A percentile compares a stretch with the other conserved stretches of the same genome.
phyloP scores from a whole-genome alignment of 2,888 invertebrate species.

The Drosophila eohydei region DNA sequence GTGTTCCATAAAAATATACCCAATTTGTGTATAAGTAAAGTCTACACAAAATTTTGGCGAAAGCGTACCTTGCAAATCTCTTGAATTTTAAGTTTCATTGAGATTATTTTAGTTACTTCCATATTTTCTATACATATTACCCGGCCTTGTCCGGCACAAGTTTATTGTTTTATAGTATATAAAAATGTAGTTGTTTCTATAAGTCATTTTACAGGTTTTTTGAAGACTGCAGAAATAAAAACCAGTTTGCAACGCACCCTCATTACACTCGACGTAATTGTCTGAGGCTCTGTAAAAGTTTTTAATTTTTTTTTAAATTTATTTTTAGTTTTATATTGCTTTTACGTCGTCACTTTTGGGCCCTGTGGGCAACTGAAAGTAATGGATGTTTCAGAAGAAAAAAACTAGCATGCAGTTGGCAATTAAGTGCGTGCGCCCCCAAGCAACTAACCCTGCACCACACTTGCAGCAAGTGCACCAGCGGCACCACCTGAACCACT shows the following conservation, averaged over 20 bases:
- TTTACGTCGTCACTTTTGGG: conserved; percentile 35
- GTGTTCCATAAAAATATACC: too few species aligned
- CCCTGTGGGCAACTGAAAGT: conserved; percentile 28
- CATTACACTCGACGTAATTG: conserved; percentile 20
- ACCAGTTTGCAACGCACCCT: conserved; percentile 45
- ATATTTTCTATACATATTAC: not conserved
- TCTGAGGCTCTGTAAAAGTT: conserved; percentile 7
- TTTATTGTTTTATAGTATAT: not conserved
- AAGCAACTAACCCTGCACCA: conserved; percentile 1
- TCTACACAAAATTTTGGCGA: too few species aligned
- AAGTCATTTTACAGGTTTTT: not conserved
- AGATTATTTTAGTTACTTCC: not conserved
- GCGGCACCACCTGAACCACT: not conserved
- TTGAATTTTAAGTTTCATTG: not conserved
- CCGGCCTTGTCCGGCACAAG: too few species aligned
- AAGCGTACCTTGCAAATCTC: too few species aligned
- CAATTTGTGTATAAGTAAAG: too few species aligned
- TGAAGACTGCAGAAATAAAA: conserved; percentile 5
- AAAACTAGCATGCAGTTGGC: conserved; percentile 41
- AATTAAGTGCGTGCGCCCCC: conserved; percentile 52
- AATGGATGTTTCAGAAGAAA: conserved; percentile 4
- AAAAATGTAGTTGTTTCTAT: not conserved
- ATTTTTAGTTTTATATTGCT: conserved; percentile 19
- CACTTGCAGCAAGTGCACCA: not conserved
- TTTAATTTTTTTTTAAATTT: conserved; percentile 25